These are phyloP conservation scores for Podarcis raffonei DNA, from an alignment of 2,113 vertebrate species.

Conservation along the genomic window DNA sequence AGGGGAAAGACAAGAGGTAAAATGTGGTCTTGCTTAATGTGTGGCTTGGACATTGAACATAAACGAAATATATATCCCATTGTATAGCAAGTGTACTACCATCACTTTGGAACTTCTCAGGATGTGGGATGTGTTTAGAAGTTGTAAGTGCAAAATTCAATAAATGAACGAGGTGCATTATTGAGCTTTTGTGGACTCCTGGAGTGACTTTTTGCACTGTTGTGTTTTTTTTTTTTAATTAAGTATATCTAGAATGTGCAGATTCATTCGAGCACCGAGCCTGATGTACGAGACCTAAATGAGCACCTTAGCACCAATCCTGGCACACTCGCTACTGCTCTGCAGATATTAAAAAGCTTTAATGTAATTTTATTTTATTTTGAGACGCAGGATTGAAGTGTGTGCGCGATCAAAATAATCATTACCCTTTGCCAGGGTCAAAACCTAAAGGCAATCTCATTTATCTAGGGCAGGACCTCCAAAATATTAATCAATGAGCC, in stretches of 20 bases:
- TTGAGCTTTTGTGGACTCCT: neutral
- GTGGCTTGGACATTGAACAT: slow-evolving; percentile 46
- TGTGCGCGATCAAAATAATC: slow-evolving; percentile 14
- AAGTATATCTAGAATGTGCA: neutral
- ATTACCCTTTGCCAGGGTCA: neutral
- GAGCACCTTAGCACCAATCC: neutral
- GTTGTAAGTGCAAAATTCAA: neutral
- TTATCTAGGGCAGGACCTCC: neutral
- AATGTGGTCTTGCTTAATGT: slow-evolving; percentile 56
- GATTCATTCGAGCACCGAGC: neutral
- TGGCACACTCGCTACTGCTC: neutral
- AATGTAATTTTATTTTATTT: fast-evolving
- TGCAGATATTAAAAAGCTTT: neutral
- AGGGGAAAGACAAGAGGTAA: slow-evolving; percentile 71
- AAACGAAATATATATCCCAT: neutral
- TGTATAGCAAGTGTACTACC: neutral
- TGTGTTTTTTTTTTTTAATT: neutral
- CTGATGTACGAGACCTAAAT: neutral
- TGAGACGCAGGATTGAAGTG: neutral
- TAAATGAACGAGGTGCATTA: neutral
- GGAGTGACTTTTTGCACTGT: neutral
- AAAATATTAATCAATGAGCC: neutral
- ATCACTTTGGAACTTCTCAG: neutral
- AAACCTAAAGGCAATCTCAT: slow-evolving; percentile 6
- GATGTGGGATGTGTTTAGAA: neutral